Conservation (phyloP, 37 sponge, comb jelly and placozoan species). For the Eunapius fragilis region DNA sequence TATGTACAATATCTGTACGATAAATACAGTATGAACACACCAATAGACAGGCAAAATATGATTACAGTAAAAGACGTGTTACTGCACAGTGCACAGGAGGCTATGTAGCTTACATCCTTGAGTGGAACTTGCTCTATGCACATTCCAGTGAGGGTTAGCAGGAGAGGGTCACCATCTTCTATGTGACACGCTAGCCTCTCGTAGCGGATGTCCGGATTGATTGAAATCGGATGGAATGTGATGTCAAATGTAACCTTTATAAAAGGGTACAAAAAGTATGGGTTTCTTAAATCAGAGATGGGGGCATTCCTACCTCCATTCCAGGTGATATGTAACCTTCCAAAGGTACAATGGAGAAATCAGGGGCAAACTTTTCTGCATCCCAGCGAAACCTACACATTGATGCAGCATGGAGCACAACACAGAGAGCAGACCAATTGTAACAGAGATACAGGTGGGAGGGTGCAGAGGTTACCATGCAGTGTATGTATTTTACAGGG, state of each 20-base stretch:
- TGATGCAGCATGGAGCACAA: not conserved
- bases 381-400: conserved; percentile 83
- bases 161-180: conserved; percentile 60
- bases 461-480: too few species aligned
- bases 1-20: too few species aligned
- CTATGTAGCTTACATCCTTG: conserved; percentile 84
- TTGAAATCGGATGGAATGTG: conserved; percentile 77
- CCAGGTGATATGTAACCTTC: conserved; percentile 94
- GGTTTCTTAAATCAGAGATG: too few species aligned
- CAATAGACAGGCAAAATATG: too few species aligned
- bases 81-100: too few species aligned
- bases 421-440: not conserved
- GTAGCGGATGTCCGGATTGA: conserved; percentile 85
- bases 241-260: conserved; percentile 75
- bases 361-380: conserved; percentile 71
- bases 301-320: conserved; percentile 97
- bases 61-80: too few species aligned
- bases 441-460: not conserved
- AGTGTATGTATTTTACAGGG: not conserved
- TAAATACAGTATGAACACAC: too few species aligned
- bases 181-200: conserved; percentile 63
- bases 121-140: conserved; percentile 82
- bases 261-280: not conserved
- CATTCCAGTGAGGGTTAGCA: conserved; percentile 88
- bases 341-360: conserved; percentile 89